Base-by-base conservation (phyloP, 2,888 invertebrate genomes). In the Habroteleia sp. region DNA sequence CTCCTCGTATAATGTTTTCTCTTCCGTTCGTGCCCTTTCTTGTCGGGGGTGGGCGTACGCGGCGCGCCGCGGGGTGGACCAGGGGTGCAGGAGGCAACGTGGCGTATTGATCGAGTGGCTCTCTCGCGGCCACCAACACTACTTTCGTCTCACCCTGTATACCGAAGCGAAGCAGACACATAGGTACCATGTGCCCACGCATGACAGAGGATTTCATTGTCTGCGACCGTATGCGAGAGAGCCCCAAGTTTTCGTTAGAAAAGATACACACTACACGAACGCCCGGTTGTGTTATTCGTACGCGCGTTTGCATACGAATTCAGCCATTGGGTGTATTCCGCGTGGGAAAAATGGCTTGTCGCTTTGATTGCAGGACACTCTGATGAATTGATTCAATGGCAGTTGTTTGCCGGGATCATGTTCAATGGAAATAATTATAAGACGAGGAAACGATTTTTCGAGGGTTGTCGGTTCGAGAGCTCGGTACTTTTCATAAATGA, bases 61-160 rank as follows among this genome's bases (percentile, higher is more conserved):
- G 58, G 27, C 46, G 63, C 65, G 68, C 73, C 58, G 54, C 56
- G 74, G 72, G 69, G 77, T 74, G 80, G 79, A 81, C 80, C 79
- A 81, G 83, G 81, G 81, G 82, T 78, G 84, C 81, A 82, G 83
- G 84, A 84, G 86, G 83, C 85, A 84, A 85, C 87, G 87, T 87
- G 87, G 87, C 82, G 88, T 88, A 88, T 88, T 88, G 88, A 88
- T 88, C 88, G 88, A 88, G 88, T 87, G 87, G 87, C 86, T 87
- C 85, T 88, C 85, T 83, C 84, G 82, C 84, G 83, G 80, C 83
- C 78, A 80, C 81, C 80, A 77, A 79, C 79, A 78, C 78, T 72
- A 65, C 73, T 77, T 80, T 78, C 78, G 78, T 78, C 77, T 81
- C 83, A 83, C 81, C 80, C 82, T 77, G 80, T 84, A 83, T 81